These are phyloP conservation scores for Oostethus manadensis DNA, from an alignment of 2,113 vertebrate species.

Conservation along the genomic window DNA sequence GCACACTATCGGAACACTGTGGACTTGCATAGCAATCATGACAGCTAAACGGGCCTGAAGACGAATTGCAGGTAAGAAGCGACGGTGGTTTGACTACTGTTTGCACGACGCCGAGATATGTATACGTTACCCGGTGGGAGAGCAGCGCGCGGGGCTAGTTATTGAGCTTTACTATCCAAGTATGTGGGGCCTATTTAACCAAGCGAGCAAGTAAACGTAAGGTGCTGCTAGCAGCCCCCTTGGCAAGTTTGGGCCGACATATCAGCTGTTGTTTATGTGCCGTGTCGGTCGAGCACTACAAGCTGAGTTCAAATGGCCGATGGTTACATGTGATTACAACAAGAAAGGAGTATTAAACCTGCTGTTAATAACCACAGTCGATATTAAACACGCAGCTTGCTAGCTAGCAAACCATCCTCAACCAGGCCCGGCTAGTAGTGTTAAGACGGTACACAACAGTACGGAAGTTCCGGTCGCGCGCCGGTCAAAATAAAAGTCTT, in stretches of 20 bases:
- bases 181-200: slow-evolving; percentile 39
- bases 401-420: slow-evolving; percentile 33
- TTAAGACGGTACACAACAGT: not conserved
- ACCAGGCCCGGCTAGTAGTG: slow-evolving; percentile 30
- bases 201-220: slow-evolving; percentile 25
- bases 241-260: slow-evolving; percentile 42
- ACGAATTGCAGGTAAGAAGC: slow-evolving; percentile 49
- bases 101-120: not conserved
- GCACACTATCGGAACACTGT: slow-evolving; percentile 48
- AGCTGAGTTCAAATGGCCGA: not conserved
- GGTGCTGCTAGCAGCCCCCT: slow-evolving; percentile 11
- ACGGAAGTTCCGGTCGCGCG: not conserved
- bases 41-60: slow-evolving; percentile 47
- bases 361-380: not conserved
- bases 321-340: not conserved
- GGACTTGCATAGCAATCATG: slow-evolving; percentile 60
- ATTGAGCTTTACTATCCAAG: slow-evolving; percentile 29
- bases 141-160: slow-evolving; percentile 9
- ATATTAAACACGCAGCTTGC: slow-evolving; percentile 15
- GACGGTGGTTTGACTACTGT: not conserved
- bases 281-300: not conserved
- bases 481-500: slow-evolving; percentile 22
- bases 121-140: not conserved
- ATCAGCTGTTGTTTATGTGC: slow-evolving; percentile 9
- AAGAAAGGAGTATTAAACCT: not conserved